phyloP scores from a whole-genome alignment of 2,113 vertebrate species.

The Bubo bubo region DNA sequence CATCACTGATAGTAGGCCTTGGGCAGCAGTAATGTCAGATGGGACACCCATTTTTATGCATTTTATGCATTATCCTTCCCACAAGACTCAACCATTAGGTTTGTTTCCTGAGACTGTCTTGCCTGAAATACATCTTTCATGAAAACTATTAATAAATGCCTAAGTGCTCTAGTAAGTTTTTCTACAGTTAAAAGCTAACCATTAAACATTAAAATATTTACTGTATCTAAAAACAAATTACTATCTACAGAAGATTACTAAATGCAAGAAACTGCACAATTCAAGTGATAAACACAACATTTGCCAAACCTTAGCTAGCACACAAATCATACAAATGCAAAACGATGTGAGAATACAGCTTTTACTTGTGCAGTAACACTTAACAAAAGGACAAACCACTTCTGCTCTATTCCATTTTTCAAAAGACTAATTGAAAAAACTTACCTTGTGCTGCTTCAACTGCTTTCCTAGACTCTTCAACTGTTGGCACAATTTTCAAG shows the following conservation, averaged over 20 bases:
- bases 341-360: neutral
- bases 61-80: neutral
- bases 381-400: neutral
- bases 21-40: neutral
- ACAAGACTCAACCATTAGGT: neutral
- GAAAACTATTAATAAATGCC: neutral
- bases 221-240: neutral
- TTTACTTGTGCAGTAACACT: neutral
- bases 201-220: neutral
- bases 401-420: neutral
- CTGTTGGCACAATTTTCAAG: constrained; percentile 79
- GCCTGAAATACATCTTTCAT: neutral
- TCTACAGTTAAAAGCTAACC: neutral
- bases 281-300: neutral
- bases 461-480: constrained; percentile 74
- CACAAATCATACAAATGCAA: neutral
- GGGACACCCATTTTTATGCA: neutral
- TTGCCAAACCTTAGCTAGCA: neutral
- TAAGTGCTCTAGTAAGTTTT: neutral
- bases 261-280: neutral
- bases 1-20: neutral
- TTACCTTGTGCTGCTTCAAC: constrained; percentile 76
- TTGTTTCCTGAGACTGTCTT: neutral
- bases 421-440: neutral
- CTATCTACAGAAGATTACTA: neutral